A percentile compares a stretch with the other conserved stretches of the same genome.
Conservation (phyloP, 2,797 vertebrate species). For the Anomalospiza imberbis region DNA sequence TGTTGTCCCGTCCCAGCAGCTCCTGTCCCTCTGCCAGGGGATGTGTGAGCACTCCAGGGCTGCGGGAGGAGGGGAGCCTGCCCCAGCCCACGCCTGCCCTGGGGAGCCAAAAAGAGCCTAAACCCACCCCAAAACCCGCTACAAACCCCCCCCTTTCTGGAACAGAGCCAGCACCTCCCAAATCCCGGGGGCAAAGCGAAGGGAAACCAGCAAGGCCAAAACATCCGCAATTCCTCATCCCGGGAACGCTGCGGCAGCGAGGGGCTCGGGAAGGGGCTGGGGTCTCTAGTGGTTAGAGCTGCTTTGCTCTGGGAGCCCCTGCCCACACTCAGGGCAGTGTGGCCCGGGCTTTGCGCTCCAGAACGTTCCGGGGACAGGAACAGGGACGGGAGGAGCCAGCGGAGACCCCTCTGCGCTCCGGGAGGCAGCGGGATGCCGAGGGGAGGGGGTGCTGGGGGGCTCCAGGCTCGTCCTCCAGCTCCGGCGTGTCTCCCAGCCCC, state of each 20-base stretch:
- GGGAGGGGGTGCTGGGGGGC: background rate
- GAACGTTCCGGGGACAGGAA: background rate
- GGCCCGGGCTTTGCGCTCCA: background rate
- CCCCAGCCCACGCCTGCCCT: background rate
- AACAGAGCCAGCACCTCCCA: accelerated
- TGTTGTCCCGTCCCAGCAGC: background rate
- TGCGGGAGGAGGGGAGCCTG: background rate
- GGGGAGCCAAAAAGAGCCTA: background rate
- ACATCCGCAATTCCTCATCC: background rate
- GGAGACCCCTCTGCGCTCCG: background rate
- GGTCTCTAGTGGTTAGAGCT: conserved; percentile 48
- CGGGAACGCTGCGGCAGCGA: background rate
- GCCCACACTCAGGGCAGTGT: background rate
- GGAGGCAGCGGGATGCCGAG: background rate
- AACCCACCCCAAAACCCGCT: background rate
- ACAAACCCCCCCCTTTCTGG: background rate
- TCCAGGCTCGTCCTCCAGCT: background rate
- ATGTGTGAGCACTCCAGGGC: background rate
- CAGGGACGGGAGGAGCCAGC: background rate
- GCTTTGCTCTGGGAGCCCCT: background rate
- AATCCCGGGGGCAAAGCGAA: background rate
- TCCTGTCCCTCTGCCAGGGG: background rate
- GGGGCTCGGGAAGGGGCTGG: background rate
- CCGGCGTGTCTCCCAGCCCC: accelerated
- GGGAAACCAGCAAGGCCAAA: background rate